A percentile compares a stretch with the other conserved stretches of the same genome.
These are phyloP conservation scores for Pluvianellus socialis DNA, from an alignment of 2,113 vertebrate genomes.

Conservation along the genomic window DNA sequence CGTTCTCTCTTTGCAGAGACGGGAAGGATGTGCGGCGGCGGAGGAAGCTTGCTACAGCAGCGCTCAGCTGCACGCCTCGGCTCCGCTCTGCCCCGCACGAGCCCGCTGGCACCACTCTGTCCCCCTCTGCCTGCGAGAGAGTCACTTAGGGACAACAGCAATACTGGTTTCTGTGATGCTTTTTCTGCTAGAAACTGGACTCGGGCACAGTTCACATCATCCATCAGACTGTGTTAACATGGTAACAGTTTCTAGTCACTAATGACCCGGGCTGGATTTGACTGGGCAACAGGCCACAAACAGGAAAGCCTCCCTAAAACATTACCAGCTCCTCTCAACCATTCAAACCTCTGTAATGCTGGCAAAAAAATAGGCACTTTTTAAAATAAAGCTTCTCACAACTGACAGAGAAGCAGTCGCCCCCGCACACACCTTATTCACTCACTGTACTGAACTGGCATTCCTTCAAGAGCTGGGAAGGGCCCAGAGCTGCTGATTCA, in stretches of 20 bases:
- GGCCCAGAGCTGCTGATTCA: conserved; percentile 51
- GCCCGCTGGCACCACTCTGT: not conserved
- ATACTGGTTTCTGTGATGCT: not conserved
- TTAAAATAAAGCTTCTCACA: conserved; percentile 22
- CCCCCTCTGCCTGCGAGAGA: not conserved
- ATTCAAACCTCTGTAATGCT: not conserved
- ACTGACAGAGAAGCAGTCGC: conserved; percentile 38
- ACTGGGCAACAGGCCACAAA: not conserved
- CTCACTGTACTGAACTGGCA: conserved; percentile 15
- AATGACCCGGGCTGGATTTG: not conserved
- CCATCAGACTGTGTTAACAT: not conserved
- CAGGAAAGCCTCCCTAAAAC: not conserved
- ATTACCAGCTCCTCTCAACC: not conserved
- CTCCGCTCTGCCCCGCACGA: not conserved
- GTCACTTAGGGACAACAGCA: not conserved
- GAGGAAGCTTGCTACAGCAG: not conserved
- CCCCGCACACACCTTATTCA: conserved; percentile 52
- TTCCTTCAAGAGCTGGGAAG: conserved; percentile 36
- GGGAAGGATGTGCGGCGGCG: not conserved
- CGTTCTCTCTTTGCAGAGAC: not conserved
- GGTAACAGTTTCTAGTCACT: not conserved
- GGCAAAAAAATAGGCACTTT: not conserved
- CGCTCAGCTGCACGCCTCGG: not conserved
- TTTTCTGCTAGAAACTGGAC: not conserved
- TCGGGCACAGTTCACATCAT: not conserved